Conservation (phyloP, 2,888 invertebrate species). For the Lutraria lutraria region DNA sequence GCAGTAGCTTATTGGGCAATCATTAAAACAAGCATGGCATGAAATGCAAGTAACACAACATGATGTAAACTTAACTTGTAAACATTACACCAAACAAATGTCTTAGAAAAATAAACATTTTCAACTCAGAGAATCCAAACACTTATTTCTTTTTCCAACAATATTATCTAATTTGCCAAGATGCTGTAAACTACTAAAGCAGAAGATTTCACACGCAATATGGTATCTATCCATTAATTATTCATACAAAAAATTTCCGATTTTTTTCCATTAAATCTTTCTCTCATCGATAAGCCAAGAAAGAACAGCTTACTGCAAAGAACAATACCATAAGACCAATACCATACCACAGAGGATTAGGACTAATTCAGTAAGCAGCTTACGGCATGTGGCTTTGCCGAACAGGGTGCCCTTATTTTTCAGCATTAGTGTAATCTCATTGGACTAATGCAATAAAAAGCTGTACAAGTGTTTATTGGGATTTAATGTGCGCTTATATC, state of each 20-base stretch:
- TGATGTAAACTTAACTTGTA: too few species aligned
- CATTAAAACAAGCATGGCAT: too few species aligned
- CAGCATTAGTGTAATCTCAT: constrained; percentile 39
- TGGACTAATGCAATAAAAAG: constrained; percentile 49
- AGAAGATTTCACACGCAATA: not conserved
- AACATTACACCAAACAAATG: too few species aligned
- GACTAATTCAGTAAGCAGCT: constrained; percentile 37
- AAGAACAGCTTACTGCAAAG: constrained; percentile 6
- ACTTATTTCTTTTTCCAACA: not conserved
- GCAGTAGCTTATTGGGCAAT: too few species aligned
- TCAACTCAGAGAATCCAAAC: not conserved
- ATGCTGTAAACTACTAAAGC: not conserved
- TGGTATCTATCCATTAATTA: not conserved
- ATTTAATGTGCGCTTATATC: constrained; percentile 35
- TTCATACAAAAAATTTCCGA: constrained; percentile 10
- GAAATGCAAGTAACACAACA: too few species aligned
- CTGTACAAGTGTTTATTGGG: constrained; percentile 30
- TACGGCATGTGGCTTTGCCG: constrained; percentile 31
- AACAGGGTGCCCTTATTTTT: constrained; percentile 38
- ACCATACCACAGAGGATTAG: constrained; percentile 38
- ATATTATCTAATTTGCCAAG: not conserved
- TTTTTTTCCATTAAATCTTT: constrained; percentile 16
- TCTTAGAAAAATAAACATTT: too few species aligned
- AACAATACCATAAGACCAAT: constrained; percentile 20
- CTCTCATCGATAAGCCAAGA: not conserved